Conservation (phyloP, 2,888 invertebrate genomes). For the Drosophila antonietae region DNA sequence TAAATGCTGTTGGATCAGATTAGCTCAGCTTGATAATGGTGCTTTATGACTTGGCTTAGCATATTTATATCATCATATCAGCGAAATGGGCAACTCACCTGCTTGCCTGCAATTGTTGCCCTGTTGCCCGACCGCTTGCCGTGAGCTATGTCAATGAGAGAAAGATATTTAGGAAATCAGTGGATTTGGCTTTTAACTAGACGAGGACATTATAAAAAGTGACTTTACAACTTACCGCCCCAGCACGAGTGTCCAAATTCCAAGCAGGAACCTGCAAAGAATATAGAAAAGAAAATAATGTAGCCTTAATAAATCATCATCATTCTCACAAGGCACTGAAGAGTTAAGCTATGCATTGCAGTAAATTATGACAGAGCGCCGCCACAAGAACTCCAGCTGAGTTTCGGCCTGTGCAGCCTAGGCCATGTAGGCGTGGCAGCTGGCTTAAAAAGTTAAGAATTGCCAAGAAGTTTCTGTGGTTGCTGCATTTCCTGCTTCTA, state of each 20-base stretch:
- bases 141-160: constrained; percentile 61
- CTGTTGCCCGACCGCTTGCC: constrained; percentile 78
- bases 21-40: constrained; percentile 31
- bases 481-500: not conserved
- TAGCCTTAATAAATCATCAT: constrained; percentile 62
- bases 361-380: constrained; percentile 38
- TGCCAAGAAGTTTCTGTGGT: constrained; percentile 8
- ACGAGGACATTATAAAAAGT: not conserved
- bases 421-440: constrained; percentile 7
- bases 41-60: constrained; percentile 22
- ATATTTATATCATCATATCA: not conserved
- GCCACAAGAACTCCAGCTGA: not conserved
- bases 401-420: not conserved
- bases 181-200: not conserved
- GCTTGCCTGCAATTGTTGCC: constrained; percentile 42
- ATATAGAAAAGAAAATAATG: constrained; percentile 33
- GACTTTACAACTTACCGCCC: constrained; percentile 79
- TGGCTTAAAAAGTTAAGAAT: constrained; percentile 43
- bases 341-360: constrained; percentile 40
- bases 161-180: constrained; percentile 5
- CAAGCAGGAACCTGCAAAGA: constrained; percentile 80
- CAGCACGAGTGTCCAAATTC: constrained; percentile 84
- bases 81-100: constrained; percentile 47
- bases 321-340: constrained; percentile 18
- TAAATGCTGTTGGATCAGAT: constrained; percentile 27